Evolutionary conservation across 1,140 invertebrate genomes (phyloP).

Genomic region (Leptoteleia sp.): DNA sequence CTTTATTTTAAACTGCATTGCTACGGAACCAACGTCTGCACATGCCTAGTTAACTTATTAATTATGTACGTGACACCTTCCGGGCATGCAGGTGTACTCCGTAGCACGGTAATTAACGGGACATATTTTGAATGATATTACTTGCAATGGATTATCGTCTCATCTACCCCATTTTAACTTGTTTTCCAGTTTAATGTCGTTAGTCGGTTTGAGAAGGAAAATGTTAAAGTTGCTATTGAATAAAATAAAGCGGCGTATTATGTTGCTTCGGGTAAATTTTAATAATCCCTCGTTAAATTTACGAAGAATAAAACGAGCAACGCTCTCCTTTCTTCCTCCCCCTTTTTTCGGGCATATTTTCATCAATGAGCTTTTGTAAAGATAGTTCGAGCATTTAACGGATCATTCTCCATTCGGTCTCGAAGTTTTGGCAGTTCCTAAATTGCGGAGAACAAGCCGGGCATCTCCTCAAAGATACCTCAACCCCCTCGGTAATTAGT

Average conservation of each 20-base stretch:
- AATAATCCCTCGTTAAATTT: constrained; percentile 25
- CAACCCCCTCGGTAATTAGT: constrained; percentile 37
- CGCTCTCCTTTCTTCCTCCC: too few relatives aligned
- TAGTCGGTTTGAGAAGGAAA: neutral
- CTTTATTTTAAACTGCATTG: neutral
- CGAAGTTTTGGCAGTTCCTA: constrained; percentile 41
- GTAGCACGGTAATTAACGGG: constrained; percentile 1
- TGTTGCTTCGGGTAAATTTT: constrained; percentile 10
- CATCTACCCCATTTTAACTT: neutral
- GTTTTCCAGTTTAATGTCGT: neutral
- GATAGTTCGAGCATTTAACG: constrained; percentile 48
- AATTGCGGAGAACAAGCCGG: constrained; percentile 37
- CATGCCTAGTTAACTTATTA: constrained; percentile 14
- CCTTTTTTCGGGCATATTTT: too few relatives aligned
- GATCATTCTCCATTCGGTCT: constrained; percentile 48
- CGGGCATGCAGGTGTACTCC: neutral
- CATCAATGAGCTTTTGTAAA: constrained; percentile 17
- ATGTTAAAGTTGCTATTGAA: too few relatives aligned
- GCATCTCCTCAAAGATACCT: constrained; percentile 36
- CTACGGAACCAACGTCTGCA: neutral
- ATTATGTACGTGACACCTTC: constrained; percentile 3
- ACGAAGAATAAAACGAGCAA: constrained; percentile 6
- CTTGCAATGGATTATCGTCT: constrained; percentile 1
- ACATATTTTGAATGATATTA: constrained; percentile 2
- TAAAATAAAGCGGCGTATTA: neutral